Evolutionary conservation across 2,113 vertebrate species (phyloP).

Genomic region (Ceyx margarethae): DNA sequence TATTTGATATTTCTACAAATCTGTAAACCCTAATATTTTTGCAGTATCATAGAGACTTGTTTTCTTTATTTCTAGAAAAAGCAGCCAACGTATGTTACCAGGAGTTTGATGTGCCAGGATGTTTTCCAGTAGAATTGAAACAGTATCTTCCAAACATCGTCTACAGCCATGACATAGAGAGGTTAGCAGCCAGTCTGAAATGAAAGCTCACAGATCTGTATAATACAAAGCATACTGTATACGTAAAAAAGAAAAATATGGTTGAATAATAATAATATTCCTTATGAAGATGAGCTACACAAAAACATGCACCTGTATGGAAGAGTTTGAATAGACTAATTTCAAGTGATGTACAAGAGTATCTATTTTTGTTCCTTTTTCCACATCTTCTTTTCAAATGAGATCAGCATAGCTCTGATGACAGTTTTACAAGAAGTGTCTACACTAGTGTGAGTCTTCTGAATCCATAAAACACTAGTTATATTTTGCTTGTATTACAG

Average conservation of each 20-base stretch:
- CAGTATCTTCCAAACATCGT: constrained; percentile 89
- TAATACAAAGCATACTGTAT: neutral
- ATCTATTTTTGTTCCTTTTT: neutral
- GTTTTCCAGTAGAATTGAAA: constrained; percentile 86
- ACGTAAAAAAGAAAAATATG: neutral
- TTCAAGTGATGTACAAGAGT: neutral
- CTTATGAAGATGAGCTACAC: neutral
- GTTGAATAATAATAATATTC: neutral
- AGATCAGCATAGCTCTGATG: neutral
- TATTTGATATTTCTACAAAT: neutral
- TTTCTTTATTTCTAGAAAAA: constrained; percentile 68
- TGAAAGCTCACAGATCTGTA: neutral
- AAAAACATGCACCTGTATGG: neutral
- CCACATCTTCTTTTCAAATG: neutral
- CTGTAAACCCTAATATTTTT: neutral
- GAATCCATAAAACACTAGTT: neutral
- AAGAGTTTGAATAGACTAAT: neutral
- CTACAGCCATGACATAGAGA: constrained; percentile 78
- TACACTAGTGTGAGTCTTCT: neutral
- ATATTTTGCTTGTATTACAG: neutral
- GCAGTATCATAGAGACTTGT: neutral
- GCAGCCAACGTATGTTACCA: constrained; percentile 92
- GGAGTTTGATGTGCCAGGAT: constrained; percentile 86
- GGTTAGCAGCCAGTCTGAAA: constrained; percentile 60
- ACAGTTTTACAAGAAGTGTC: neutral